Evolutionary conservation across 2,113 vertebrate species (phyloP).

Genomic region (Cyanistes caeruleus): DNA sequence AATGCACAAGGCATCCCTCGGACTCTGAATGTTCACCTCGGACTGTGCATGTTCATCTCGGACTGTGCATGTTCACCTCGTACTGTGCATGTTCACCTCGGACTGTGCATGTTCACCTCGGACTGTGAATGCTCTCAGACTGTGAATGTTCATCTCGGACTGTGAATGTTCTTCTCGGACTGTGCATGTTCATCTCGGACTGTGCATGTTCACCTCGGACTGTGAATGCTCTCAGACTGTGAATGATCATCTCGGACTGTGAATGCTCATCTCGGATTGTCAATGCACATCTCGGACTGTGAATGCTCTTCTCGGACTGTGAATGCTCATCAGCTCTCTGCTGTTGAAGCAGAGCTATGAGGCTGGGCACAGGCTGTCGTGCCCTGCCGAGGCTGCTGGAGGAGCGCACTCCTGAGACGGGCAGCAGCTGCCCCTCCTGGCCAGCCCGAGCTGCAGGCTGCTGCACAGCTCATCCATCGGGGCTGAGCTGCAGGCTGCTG

Average conservation of each 20-base stretch:
- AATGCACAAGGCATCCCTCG: background rate
- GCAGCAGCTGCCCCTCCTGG: background rate
- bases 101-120: background rate
- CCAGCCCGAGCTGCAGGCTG: background rate
- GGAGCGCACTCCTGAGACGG: background rate
- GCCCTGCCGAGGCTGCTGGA: background rate
- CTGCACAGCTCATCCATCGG: no score
- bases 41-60: background rate
- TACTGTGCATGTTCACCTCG: background rate
- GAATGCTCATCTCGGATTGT: background rate
- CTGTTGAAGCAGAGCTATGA: rapidly evolving
- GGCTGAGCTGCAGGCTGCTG: no score
- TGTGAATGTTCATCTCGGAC: background rate
- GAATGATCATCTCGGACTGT: background rate
- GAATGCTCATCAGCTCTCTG: background rate
- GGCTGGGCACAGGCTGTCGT: rapidly evolving
- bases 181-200: no score
- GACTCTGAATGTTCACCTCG: background rate
- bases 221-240: background rate
- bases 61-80: background rate
- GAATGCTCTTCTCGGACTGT: background rate
- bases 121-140: background rate
- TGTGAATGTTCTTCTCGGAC: background rate
- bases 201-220: background rate
- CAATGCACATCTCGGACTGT: background rate